A percentile compares a stretch with the other conserved stretches of the same genome.
Evolutionary conservation across 2,797 vertebrate genomes (phyloP).

Genomic region (Crenuchus spilurus): DNA sequence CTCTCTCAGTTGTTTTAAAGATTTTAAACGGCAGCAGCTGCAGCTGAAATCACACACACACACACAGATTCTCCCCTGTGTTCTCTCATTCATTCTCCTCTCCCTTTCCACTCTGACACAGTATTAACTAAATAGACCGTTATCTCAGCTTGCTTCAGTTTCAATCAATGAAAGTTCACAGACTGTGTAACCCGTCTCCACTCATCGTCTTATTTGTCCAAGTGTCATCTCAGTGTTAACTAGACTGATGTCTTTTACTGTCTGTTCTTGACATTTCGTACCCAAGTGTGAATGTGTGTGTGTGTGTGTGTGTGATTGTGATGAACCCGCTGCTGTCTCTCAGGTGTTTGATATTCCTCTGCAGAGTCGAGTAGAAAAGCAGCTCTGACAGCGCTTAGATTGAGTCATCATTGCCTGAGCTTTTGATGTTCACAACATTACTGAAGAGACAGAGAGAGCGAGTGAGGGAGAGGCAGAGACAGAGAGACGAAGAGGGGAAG

Average conservation of each 20-base stretch:
- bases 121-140: neutral
- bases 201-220: neutral
- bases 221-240: neutral
- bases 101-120: neutral
- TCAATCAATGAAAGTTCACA: slow-evolving; percentile 20
- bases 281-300: slow-evolving; percentile 12
- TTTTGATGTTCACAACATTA: slow-evolving; percentile 44
- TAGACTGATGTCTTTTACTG: neutral
- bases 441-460: slow-evolving; percentile 34
- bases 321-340: slow-evolving; percentile 19
- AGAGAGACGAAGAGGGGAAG: slow-evolving; percentile 49
- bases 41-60: slow-evolving; percentile 37
- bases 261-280: neutral
- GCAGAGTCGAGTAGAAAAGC: slow-evolving; percentile 27
- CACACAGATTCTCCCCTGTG: slow-evolving; percentile 11
- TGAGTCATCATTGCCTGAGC: slow-evolving; percentile 51
- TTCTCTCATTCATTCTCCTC: slow-evolving; percentile 30
- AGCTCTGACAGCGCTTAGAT: slow-evolving; percentile 37
- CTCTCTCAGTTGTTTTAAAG: slow-evolving; percentile 58
- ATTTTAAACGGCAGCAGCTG: slow-evolving; percentile 56
- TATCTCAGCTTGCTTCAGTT: neutral
- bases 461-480: slow-evolving; percentile 59
- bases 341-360: slow-evolving; percentile 20
- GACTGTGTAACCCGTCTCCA: slow-evolving; percentile 1
- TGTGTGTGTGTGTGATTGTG: slow-evolving; percentile 8